Percentiles rank a stretch among this genome's conserved stretches.
Evolutionary conservation across 1,140 invertebrate species (phyloP).

Genomic region (Leptoteleia sp.): DNA sequence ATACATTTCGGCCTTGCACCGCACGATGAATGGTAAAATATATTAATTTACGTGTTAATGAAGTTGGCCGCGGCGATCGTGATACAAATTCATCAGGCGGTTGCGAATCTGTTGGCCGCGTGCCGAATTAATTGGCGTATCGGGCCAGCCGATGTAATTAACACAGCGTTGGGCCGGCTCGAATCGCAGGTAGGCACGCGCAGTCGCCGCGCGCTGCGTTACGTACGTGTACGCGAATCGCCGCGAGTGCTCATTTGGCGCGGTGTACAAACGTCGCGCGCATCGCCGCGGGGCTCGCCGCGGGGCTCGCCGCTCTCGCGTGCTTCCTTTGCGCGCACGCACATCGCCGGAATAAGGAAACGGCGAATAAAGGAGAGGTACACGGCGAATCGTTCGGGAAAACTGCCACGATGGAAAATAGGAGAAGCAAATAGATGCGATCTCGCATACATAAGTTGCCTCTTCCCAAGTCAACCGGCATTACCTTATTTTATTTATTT

Average conservation of each 20-base stretch:
- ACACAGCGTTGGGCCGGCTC: slow-evolving; percentile 36
- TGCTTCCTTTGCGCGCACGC: slow-evolving; percentile 38
- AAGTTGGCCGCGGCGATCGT: slow-evolving; percentile 12
- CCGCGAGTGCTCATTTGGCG: slow-evolving; percentile 6
- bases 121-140: slow-evolving; percentile 63
- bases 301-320: slow-evolving; percentile 28
- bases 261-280: slow-evolving; percentile 1
- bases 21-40: no score
- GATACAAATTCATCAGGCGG: slow-evolving; percentile 40
- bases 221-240: slow-evolving; percentile 9
- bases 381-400: slow-evolving; percentile 19
- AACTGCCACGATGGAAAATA: neutral
- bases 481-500: no score
- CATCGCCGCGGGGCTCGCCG: neutral
- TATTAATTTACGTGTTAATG: slow-evolving; percentile 40
- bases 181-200: slow-evolving; percentile 52
- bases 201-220: neutral
- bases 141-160: slow-evolving; percentile 48
- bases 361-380: slow-evolving; percentile 17
- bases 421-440: no score
- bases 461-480: no score
- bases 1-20: no score
- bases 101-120: slow-evolving; percentile 32
- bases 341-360: slow-evolving; percentile 51
- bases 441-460: no score